Percentiles rank a stretch among this genome's conserved stretches.
These are phyloP conservation scores for Acutogordius australiensis DNA, from an alignment of 2,888 invertebrate genomes.

Conservation along the genomic window DNA sequence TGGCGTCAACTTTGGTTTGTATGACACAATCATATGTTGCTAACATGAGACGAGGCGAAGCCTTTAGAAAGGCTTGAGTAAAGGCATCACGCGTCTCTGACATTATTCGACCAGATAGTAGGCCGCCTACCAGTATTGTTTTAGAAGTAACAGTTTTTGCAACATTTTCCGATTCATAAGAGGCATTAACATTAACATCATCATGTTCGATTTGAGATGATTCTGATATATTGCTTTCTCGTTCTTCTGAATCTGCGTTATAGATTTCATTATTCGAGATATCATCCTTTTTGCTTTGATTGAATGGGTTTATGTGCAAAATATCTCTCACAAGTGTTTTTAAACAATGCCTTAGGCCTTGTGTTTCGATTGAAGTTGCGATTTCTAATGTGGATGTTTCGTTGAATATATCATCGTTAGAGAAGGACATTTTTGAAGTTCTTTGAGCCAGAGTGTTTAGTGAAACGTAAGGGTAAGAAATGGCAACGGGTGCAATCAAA, in stretches of 20 bases:
- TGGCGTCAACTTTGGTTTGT: conserved; percentile 50
- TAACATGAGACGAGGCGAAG: conserved; percentile 44
- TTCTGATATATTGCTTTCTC: not conserved
- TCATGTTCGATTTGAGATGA: not conserved
- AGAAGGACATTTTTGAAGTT: not conserved
- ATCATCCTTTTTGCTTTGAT: not conserved
- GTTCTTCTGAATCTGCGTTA: not conserved
- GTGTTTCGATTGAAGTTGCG: not conserved
- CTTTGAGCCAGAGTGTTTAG: not conserved
- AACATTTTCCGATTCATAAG: not conserved
- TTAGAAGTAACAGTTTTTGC: not conserved
- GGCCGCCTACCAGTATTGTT: not conserved
- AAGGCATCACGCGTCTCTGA: not conserved
- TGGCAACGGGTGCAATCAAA: too few relatives aligned
- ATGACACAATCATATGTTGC: conserved; percentile 68
- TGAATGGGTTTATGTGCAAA: not conserved
- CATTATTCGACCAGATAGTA: not conserved
- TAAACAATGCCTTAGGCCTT: not conserved
- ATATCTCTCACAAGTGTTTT: not conserved
- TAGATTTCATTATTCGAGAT: not conserved
- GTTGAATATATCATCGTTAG: not conserved
- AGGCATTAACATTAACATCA: not conserved
- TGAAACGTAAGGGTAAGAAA: not conserved
- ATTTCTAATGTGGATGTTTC: not conserved
- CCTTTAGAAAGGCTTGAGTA: not conserved